Percentiles rank a stretch among this genome's conserved stretches.
Evolutionary conservation across 1,140 invertebrate genomes (phyloP).

Genomic region (Pemphigus obesinymphae): DNA sequence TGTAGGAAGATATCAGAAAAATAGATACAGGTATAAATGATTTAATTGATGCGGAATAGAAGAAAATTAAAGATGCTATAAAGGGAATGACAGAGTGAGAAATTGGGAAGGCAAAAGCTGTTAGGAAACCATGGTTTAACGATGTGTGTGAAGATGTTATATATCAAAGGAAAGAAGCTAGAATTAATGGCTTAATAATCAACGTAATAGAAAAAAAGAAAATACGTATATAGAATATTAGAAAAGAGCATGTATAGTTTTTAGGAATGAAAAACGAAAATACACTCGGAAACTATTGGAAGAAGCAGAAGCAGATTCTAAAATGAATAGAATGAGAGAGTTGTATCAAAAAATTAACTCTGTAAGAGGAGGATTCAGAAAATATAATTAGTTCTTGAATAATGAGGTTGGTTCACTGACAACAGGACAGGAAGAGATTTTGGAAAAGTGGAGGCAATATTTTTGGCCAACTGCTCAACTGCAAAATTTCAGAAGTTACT

Average conservation of each 20-base stretch:
- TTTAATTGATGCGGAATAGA: no score
- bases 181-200: background rate
- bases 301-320: no score
- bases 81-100: no score
- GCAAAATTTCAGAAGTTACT: background rate
- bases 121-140: background rate
- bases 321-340: no score
- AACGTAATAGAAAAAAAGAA: slow-evolving; percentile 1
- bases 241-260: background rate
- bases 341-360: no score
- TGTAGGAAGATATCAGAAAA: no score
- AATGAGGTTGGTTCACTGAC: background rate
- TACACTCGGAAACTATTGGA: no score
- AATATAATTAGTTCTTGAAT: background rate
- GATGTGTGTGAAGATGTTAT: background rate
- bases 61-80: no score
- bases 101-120: background rate
- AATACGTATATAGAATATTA: background rate
- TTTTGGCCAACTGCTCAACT: no score
- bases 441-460: background rate
- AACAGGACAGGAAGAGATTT: background rate
- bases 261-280: slow-evolving; percentile 15
- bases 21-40: no score
- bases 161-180: background rate
- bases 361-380: background rate